These are phyloP conservation scores for Lasioglossum calceatum DNA, from an alignment of 2,888 invertebrate species.

Conservation along the genomic window DNA sequence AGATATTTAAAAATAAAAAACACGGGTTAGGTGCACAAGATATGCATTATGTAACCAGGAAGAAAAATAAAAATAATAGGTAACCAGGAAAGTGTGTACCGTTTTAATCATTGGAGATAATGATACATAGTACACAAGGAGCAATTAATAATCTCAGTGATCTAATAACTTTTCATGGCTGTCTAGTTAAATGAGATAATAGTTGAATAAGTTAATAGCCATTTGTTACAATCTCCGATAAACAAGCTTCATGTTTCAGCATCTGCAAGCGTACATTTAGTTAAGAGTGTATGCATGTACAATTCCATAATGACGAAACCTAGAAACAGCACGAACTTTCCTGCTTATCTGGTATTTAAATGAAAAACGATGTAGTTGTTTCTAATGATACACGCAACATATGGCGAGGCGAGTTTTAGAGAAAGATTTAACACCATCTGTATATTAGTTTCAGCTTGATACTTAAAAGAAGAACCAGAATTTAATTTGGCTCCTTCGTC, in stretches of 20 bases:
- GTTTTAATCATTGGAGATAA: not conserved
- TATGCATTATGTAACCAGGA: not conserved
- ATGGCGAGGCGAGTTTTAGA: not conserved
- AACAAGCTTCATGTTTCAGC: not conserved
- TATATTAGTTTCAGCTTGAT: too few species aligned
- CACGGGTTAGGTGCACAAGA: not conserved
- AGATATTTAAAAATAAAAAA: not conserved
- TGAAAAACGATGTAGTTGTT: not conserved
- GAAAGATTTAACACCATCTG: too few species aligned
- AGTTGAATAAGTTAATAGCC: not conserved
- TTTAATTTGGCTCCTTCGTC: too few species aligned
- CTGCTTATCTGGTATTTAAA: not conserved
- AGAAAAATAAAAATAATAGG: too few species aligned
- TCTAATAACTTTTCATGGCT: not conserved
- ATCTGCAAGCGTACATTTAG: not conserved
- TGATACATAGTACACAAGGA: not conserved
- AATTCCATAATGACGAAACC: not conserved
- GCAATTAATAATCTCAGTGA: not conserved
- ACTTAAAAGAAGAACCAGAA: too few species aligned
- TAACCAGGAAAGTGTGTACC: not conserved
- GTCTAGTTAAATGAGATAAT: not conserved
- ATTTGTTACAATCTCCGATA: not conserved
- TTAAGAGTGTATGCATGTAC: not conserved
- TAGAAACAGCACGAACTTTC: not conserved
- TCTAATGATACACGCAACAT: not conserved